phyloP scores from a whole-genome alignment of 2,113 vertebrate genomes.

The Pandion haliaetus region DNA sequence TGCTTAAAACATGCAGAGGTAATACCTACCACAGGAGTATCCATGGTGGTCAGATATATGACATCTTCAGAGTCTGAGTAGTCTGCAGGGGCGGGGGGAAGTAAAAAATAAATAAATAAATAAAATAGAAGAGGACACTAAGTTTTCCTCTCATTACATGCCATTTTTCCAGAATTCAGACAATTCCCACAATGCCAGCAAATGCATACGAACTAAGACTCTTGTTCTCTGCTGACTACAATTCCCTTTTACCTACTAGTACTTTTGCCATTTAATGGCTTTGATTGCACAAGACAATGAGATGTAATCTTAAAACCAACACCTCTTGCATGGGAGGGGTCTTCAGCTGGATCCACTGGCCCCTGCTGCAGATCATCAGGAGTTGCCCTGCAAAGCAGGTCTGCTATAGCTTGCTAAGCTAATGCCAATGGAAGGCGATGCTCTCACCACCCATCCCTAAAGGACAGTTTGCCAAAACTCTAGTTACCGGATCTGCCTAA shows the following conservation, averaged over 20 bases:
- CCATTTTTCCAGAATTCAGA: not conserved
- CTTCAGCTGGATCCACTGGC: not conserved
- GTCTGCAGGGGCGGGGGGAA: not conserved
- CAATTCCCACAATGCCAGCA: not conserved
- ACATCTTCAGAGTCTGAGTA: constrained; percentile 27
- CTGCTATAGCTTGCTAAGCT: not conserved
- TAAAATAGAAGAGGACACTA: not conserved
- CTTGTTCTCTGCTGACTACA: not conserved
- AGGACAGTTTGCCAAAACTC: not conserved
- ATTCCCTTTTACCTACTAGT: not conserved
- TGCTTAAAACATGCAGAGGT: not conserved
- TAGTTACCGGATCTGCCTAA: constrained; percentile 17
- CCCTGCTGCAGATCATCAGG: not conserved
- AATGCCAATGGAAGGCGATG: not conserved
- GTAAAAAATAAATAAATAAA: too few species aligned
- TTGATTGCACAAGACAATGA: not conserved
- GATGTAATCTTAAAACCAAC: not conserved
- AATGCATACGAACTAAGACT: not conserved
- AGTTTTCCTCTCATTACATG: not conserved
- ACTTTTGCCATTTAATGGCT: not conserved
- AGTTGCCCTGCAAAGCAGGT: not conserved
- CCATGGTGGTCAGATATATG: not conserved
- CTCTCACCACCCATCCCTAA: constrained; percentile 8
- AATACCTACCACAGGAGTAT: constrained; percentile 53
- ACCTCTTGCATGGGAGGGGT: not conserved